phyloP scores from a whole-genome alignment of 2,888 invertebrate genomes.

The Anorthoa munda region DNA sequence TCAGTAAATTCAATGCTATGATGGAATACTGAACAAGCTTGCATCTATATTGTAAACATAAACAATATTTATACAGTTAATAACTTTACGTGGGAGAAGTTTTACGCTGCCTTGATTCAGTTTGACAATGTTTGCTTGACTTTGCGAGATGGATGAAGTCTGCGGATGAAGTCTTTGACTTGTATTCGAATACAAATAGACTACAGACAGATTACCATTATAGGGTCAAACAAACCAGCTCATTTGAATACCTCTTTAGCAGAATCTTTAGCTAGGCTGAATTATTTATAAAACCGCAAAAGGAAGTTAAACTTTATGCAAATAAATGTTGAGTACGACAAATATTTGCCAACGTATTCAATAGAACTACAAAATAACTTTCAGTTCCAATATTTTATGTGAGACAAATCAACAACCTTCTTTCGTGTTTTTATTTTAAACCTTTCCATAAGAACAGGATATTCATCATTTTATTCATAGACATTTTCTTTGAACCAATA shows the following conservation, averaged over 20 bases:
- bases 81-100: conserved; percentile 19
- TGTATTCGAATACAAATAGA: conserved; percentile 13
- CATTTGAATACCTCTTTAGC: conserved; percentile 11
- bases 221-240: conserved; percentile 3
- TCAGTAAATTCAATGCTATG: neutral
- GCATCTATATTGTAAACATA: neutral
- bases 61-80: conserved; percentile 20
- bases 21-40: neutral
- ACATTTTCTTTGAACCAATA: neutral
- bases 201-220: conserved; percentile 10
- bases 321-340: conserved; percentile 21
- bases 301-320: conserved; percentile 7
- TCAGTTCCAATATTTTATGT: neutral
- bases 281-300: conserved; percentile 14
- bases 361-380: neutral
- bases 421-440: neutral
- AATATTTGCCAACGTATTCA: neutral
- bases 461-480: neutral
- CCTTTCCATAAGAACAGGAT: neutral
- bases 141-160: conserved; percentile 19
- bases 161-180: conserved; percentile 10
- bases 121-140: conserved; percentile 13
- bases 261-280: neutral
- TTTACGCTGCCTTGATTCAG: neutral
- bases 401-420: too few relatives aligned